Conservation (phyloP, 2,113 vertebrate species). For the Myxocyprinus asiaticus region DNA sequence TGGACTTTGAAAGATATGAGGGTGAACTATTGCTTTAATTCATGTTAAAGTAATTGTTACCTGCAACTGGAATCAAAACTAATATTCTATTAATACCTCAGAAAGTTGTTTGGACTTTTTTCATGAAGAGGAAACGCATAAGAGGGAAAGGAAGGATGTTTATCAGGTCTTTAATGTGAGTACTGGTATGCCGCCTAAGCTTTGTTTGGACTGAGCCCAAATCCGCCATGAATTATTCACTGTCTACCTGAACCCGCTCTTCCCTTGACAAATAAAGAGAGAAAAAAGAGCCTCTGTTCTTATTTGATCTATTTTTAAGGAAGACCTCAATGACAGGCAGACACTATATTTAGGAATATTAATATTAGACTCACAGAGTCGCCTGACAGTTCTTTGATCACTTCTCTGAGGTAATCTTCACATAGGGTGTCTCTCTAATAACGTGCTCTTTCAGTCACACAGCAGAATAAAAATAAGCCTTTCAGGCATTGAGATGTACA, state of each 20-base stretch:
- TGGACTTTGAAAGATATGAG: too few relatives aligned
- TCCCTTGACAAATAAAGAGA: neutral
- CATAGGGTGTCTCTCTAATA: neutral
- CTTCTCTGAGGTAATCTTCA: constrained; percentile 9
- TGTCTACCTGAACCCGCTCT: constrained; percentile 17
- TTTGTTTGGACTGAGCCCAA: constrained; percentile 24
- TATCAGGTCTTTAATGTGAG: constrained; percentile 30
- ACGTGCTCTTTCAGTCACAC: too few relatives aligned
- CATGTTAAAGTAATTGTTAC: neutral
- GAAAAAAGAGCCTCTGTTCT: neutral
- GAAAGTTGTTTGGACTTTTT: neutral
- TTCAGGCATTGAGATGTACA: neutral
- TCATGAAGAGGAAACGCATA: neutral
- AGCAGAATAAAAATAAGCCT: neutral
- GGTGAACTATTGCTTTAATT: too few relatives aligned
- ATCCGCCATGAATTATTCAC: constrained; percentile 40
- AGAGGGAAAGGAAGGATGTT: neutral
- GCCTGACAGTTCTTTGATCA: constrained; percentile 21
- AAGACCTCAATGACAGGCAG: constrained; percentile 13
- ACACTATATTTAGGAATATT: constrained; percentile 35
- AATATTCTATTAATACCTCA: constrained; percentile 6
- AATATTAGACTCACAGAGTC: constrained; percentile 37
- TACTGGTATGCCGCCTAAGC: constrained; percentile 6
- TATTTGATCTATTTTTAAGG: constrained; percentile 39
- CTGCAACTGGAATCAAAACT: neutral